These are phyloP conservation scores for Conchocele bisecta DNA, from an alignment of 2,888 invertebrate genomes.

Conservation along the genomic window DNA sequence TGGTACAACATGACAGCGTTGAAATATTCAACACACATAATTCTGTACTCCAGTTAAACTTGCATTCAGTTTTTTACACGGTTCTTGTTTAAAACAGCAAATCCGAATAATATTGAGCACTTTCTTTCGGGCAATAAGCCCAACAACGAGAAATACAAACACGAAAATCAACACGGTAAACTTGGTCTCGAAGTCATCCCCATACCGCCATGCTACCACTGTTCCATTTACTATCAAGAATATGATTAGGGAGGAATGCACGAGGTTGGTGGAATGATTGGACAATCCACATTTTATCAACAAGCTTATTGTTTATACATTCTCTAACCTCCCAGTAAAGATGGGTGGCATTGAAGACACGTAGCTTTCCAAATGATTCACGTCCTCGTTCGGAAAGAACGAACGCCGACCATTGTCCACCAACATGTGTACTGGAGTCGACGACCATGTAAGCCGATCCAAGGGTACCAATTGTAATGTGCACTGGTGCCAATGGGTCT, in stretches of 20 bases:
- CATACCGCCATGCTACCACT: too few relatives aligned
- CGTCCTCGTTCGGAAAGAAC: slow-evolving; percentile 58
- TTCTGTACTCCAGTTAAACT: too few relatives aligned
- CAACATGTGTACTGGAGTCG: slow-evolving; percentile 58
- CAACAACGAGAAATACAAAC: slow-evolving; percentile 58
- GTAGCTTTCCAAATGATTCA: slow-evolving; percentile 70
- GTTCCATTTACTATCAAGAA: too few relatives aligned
- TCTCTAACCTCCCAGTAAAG: slow-evolving; percentile 71
- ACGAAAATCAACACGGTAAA: slow-evolving; percentile 60
- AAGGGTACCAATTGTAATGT: slow-evolving; percentile 72
- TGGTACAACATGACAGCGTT: too few relatives aligned
- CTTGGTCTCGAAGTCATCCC: slow-evolving; percentile 64
- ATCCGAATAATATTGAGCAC: slow-evolving; percentile 58
- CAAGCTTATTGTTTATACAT: slow-evolving; percentile 66
- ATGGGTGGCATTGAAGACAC: slow-evolving; percentile 69
- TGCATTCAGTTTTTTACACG: slow-evolving; percentile 55
- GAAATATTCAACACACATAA: too few relatives aligned
- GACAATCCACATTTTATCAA: slow-evolving; percentile 69
- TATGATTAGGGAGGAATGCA: slow-evolving; percentile 59
- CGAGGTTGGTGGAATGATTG: slow-evolving; percentile 63
- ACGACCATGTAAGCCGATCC: slow-evolving; percentile 65
- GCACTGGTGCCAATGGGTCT: slow-evolving; percentile 74
- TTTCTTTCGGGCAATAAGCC: slow-evolving; percentile 61
- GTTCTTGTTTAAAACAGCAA: slow-evolving; percentile 65
- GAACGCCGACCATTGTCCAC: slow-evolving; percentile 73